Percentiles rank a stretch among this genome's conserved stretches.
Conservation (phyloP, 2,888 invertebrate genomes). For the Gymnoscelis rufifasciata region DNA sequence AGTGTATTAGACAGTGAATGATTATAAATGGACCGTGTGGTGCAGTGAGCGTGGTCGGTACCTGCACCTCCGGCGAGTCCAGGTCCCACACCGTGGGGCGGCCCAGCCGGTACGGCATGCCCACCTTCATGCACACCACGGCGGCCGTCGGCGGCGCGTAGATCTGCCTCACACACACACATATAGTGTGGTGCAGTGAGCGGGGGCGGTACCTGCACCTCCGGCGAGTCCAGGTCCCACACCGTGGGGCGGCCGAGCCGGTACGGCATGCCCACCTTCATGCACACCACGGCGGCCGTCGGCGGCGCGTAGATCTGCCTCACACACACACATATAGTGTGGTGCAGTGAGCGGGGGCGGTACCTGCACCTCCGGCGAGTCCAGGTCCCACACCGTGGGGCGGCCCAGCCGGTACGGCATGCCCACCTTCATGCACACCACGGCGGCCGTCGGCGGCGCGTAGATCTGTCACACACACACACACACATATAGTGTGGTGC, state of each 20-base stretch:
- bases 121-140: constrained; percentile 60
- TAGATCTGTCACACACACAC: no score
- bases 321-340: no score
- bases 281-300: constrained; percentile 45
- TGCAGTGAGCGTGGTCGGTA: no score
- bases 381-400: constrained; percentile 53
- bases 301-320: constrained; percentile 38
- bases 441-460: constrained; percentile 29
- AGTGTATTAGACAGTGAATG: no score
- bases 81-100: constrained; percentile 52
- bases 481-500: no score
- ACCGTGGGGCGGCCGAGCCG: constrained; percentile 45
- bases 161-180: no score
- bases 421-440: constrained; percentile 62
- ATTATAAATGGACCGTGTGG: no score
- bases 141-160: constrained; percentile 30
- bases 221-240: constrained; percentile 50
- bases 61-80: constrained; percentile 49
- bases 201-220: constrained; percentile 51
- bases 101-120: constrained; percentile 53
- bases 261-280: constrained; percentile 63
- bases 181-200: no score
- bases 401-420: constrained; percentile 51
- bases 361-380: constrained; percentile 50
- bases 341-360: no score